phyloP scores from a whole-genome alignment of 2,888 invertebrate genomes.

The Actias luna region DNA sequence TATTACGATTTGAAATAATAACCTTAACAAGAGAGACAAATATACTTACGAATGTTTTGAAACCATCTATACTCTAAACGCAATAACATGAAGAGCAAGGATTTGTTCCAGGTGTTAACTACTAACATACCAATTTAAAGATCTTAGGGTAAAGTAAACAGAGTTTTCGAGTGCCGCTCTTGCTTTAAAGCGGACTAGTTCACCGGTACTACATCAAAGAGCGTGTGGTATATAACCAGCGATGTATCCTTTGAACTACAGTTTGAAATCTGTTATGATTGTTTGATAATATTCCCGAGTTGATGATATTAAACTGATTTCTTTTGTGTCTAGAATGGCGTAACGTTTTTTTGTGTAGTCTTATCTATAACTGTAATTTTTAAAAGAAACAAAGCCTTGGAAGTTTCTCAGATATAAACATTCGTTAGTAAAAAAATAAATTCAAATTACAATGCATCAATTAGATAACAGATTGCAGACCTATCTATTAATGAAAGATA shows the following conservation, averaged over 20 bases:
- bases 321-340: neutral
- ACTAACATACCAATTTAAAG: slow-evolving; percentile 12
- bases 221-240: slow-evolving; percentile 26
- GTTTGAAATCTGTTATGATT: slow-evolving; percentile 14
- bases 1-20: no score
- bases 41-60: neutral
- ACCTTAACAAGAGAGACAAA: neutral
- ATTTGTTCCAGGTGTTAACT: slow-evolving; percentile 8
- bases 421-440: neutral
- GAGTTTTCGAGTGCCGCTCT: neutral
- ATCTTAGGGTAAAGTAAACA: slow-evolving; percentile 21
- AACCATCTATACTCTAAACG: neutral
- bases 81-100: neutral
- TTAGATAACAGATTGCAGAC: neutral
- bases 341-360: neutral
- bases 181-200: slow-evolving; percentile 12
- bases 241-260: slow-evolving; percentile 17
- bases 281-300: slow-evolving; percentile 5
- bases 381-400: neutral
- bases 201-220: slow-evolving; percentile 36
- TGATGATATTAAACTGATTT: slow-evolving; percentile 5
- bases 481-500: neutral
- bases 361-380: neutral
- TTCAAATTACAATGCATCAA: neutral
- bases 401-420: neutral